A percentile compares a stretch with the other conserved stretches of the same genome.
Conservation (phyloP, 2,888 invertebrate genomes). For the Elmis aenea region DNA sequence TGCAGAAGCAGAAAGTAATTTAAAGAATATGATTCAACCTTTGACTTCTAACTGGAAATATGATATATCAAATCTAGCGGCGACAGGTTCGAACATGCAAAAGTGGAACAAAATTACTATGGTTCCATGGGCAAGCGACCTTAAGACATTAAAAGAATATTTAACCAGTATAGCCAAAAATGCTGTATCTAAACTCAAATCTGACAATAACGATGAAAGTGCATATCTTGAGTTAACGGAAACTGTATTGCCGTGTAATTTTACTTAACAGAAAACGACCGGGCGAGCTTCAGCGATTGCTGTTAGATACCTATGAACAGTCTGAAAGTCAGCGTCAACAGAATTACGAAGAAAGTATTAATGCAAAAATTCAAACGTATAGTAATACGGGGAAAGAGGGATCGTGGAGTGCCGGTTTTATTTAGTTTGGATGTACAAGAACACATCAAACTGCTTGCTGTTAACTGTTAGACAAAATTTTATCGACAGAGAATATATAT, state of each 20-base stretch:
- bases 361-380: conserved; percentile 10
- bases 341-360: conserved; percentile 10
- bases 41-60: conserved; percentile 18
- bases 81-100: conserved; percentile 13
- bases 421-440: conserved; percentile 13
- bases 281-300: conserved; percentile 17
- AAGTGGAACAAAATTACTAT: conserved; percentile 21
- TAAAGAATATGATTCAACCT: conserved; percentile 17
- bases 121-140: conserved; percentile 15
- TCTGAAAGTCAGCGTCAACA: background rate
- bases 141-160: conserved; percentile 17
- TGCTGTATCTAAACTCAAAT: conserved; percentile 2
- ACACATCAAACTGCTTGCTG: conserved; percentile 8
- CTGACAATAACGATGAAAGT: conserved; percentile 5
- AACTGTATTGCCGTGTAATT: conserved; percentile 17
- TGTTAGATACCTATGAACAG: conserved; percentile 5
- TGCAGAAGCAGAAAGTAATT: conserved; percentile 16
- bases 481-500: conserved; percentile 6
- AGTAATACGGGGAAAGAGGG: conserved; percentile 12
- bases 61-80: conserved; percentile 16
- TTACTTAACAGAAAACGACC: conserved; percentile 18
- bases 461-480: conserved; percentile 1
- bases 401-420: conserved; percentile 13
- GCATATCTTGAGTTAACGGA: conserved; percentile 14
- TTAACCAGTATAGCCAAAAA: conserved; percentile 5